Evolutionary conservation across 2,797 vertebrate genomes (phyloP), one percentile per base, ranked within the genome.

Genomic region (Peromyscus attwateri): DNA sequence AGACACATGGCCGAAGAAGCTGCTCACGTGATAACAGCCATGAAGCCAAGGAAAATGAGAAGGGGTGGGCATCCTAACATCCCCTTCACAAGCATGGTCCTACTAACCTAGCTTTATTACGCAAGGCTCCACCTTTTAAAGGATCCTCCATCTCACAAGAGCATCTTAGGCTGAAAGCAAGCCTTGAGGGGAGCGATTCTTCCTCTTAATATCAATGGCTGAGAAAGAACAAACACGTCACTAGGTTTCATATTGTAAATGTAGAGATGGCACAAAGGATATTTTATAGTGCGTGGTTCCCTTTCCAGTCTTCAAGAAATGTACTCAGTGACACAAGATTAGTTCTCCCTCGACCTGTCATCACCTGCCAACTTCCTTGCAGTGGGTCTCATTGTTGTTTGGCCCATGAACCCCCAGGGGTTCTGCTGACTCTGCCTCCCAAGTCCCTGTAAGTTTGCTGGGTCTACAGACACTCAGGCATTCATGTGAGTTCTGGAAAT

Each of bases 241-340:
- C 19, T 73, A 62, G 21, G 46, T 84, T 95, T 95, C 57, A 70
- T 88, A 60, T 81, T 93, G 17, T 31, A 81, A 31, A 80, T 66
- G 60, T 34, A 49, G 43, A 93, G 37, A 89, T 37, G 46, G 31
- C 31, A 40, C 14, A 76, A 55, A n/a, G 6, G 73, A n/a, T n/a
- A 66, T 23, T 68, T 60, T 46, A 4, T 40, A 49, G 55, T 52
- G 75, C 4, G 87, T 21, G 2, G 95, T 79, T 95, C 31, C 71
- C 46, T 81, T 92, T 77, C 60, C 16, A 49, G 34, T 70, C 9
- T 52, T 27, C 27, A 17, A 92, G n/a, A 75, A 77, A 25, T 85
- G 68, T 77, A 17, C n/a, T 81, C 34, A 62, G 23, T 29, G 25
- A 60, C 3, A 81, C 46, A 66, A 49, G 95, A 91, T 40, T 75